A percentile compares a stretch with the other conserved stretches of the same genome.
phyloP scores from a whole-genome alignment of 1,140 invertebrate genomes.

The Apolygus lucorum region DNA sequence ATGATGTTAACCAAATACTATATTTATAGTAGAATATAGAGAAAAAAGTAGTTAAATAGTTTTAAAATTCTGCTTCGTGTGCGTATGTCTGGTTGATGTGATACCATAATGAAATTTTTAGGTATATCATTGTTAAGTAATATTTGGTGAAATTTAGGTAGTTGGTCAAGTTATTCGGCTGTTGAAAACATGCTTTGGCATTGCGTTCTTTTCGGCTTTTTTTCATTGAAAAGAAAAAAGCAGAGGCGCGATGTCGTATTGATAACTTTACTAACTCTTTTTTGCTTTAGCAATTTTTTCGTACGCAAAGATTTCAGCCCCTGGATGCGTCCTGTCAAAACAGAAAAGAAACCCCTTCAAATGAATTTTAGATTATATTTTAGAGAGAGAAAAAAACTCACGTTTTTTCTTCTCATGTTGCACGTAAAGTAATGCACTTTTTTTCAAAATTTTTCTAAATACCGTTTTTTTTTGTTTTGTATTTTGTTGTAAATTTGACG shows the following conservation, averaged over 20 bases:
- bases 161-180: slow-evolving; percentile 28
- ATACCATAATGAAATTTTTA: slow-evolving; percentile 24
- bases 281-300: slow-evolving; percentile 26
- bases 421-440: slow-evolving; percentile 21
- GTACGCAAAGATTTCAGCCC: slow-evolving; percentile 19
- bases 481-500: not conserved
- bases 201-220: slow-evolving; percentile 21
- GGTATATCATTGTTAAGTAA: slow-evolving; percentile 23
- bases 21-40: slow-evolving; percentile 29
- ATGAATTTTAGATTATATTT: too few species aligned
- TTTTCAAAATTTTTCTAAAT: slow-evolving; percentile 22
- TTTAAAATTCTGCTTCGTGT: slow-evolving; percentile 29
- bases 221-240: not conserved
- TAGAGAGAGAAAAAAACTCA: too few species aligned
- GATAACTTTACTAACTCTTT: slow-evolving; percentile 23
- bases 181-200: slow-evolving; percentile 27
- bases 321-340: not conserved
- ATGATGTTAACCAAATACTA: slow-evolving; percentile 32
- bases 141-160: slow-evolving; percentile 20
- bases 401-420: too few species aligned
- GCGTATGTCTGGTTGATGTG: slow-evolving; percentile 29
- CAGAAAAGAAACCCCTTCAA: not conserved
- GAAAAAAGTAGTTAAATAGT: slow-evolving; percentile 26
- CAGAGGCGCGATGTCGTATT: slow-evolving; percentile 12
- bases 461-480: not conserved